phyloP scores from a whole-genome alignment of 2,113 vertebrate species.

The Pandion haliaetus region DNA sequence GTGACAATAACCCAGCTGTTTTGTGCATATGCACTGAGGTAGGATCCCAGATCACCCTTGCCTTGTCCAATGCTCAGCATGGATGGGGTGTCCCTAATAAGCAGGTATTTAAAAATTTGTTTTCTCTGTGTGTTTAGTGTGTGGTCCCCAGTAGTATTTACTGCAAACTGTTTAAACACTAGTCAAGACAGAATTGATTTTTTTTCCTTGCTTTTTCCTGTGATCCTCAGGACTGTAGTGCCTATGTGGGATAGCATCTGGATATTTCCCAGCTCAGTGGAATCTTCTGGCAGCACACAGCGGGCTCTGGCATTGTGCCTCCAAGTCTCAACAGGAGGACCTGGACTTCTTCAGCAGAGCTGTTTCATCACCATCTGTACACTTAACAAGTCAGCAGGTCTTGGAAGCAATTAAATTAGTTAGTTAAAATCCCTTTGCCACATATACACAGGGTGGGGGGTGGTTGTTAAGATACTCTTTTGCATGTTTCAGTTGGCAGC shows the following conservation, averaged over 20 bases:
- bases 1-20: background rate
- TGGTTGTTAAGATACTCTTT: background rate
- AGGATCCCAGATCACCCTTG: background rate
- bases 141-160: background rate
- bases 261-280: background rate
- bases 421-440: background rate
- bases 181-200: background rate
- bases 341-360: background rate
- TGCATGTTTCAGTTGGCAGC: background rate
- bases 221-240: background rate
- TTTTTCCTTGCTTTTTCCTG: background rate
- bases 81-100: background rate
- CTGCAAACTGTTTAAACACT: background rate
- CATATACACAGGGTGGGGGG: background rate
- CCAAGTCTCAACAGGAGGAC: background rate
- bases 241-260: background rate
- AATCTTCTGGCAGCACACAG: background rate
- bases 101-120: background rate
- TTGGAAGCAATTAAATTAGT: background rate
- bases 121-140: background rate
- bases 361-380: background rate
- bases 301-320: background rate
- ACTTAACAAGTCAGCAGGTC: background rate
- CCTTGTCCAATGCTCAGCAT: background rate
- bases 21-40: background rate